Conservation (phyloP, 1,140 invertebrate genomes). For the Drosophila chauvacae region DNA sequence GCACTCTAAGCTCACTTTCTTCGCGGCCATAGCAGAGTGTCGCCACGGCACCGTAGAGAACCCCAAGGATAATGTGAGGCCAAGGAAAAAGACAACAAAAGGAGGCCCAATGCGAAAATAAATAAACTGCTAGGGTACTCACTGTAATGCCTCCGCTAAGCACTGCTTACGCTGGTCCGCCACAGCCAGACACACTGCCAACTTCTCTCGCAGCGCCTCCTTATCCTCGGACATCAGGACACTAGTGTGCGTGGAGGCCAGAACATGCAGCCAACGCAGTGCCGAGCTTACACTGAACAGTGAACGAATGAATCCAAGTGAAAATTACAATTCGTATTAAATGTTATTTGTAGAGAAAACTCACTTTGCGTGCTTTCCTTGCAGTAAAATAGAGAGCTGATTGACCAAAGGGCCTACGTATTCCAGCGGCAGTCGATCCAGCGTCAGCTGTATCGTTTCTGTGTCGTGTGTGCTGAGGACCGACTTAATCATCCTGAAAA, state of each 20-base stretch:
- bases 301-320: conserved; percentile 1
- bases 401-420: conserved; percentile 87
- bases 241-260: conserved; percentile 87
- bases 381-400: conserved; percentile 87
- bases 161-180: conserved; percentile 86
- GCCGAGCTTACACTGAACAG: conserved; percentile 86
- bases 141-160: conserved; percentile 85
- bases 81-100: conserved; percentile 6
- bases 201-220: conserved; percentile 75
- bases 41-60: conserved; percentile 65
- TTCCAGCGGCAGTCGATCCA: conserved; percentile 87
- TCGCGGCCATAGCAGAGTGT: conserved; percentile 60
- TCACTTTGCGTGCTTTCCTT: conserved; percentile 87
- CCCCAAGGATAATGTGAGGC: conserved; percentile 35
- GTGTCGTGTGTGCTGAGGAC: conserved; percentile 87
- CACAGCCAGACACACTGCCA: conserved; percentile 87
- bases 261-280: conserved; percentile 87
- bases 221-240: conserved; percentile 86
- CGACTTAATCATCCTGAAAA: conserved; percentile 85
- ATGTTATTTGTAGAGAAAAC: conserved; percentile 42
- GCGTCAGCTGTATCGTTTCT: conserved; percentile 87
- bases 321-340: neutral
- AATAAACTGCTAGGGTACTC: conserved; percentile 25
- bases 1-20: conserved; percentile 65
- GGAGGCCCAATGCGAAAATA: neutral